phyloP scores from a whole-genome alignment of 64 coral and sea anemone genomes.

The Montipora cactus region DNA sequence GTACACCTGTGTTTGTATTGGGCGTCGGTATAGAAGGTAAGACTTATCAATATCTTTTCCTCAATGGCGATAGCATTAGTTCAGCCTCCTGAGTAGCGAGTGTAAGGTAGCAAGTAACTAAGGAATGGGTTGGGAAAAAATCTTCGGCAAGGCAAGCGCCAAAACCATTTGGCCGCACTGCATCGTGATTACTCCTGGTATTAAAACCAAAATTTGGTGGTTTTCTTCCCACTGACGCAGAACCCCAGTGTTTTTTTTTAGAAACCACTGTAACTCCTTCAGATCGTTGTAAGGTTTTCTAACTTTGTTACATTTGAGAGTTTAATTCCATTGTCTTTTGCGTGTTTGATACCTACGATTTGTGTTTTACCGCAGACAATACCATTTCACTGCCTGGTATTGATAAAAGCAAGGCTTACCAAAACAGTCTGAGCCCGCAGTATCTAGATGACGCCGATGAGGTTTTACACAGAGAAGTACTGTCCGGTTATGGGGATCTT shows the following conservation, averaged over 20 bases:
- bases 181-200: no score
- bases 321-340: neutral
- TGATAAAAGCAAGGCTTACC: neutral
- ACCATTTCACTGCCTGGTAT: conserved; percentile 6
- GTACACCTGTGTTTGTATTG: conserved; percentile 47
- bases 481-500: conserved; percentile 25
- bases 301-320: neutral
- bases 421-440: conserved; percentile 5
- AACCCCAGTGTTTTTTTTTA: no score
- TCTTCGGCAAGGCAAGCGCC: no score
- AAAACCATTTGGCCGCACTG: no score
- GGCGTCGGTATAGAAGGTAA: conserved; percentile 60
- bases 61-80: neutral
- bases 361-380: conserved; percentile 13
- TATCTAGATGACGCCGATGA: conserved; percentile 50
- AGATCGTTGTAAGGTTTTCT: no score
- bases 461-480: conserved; percentile 10
- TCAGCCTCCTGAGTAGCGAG: neutral
- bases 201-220: no score
- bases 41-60: neutral
- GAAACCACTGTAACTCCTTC: no score
- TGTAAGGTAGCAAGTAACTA: no score
- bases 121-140: no score
- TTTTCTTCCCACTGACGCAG: no score
- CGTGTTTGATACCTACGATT: neutral